A percentile compares a stretch with the other conserved stretches of the same genome.
Conservation (phyloP, 2,113 vertebrate genomes). For the Centrocercus urophasianus region DNA sequence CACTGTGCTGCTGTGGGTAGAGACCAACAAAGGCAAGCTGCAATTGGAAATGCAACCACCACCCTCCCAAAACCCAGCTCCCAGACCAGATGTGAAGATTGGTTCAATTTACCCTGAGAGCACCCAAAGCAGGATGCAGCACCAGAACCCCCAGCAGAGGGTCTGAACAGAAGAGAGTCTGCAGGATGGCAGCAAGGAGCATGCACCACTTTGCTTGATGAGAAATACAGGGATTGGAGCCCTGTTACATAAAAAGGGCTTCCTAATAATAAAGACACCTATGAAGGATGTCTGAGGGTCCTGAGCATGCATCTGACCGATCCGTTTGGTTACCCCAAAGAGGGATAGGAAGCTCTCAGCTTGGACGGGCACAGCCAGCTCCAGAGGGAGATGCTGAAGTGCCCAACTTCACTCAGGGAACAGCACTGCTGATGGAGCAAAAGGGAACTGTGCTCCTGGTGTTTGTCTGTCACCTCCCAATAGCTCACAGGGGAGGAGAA, state of each 20-base stretch:
- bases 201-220: too few species aligned
- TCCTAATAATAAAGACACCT: too few species aligned
- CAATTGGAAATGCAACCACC: not conserved
- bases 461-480: slow-evolving; percentile 36
- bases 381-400: not conserved
- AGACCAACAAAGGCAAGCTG: not conserved
- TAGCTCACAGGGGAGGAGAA: slow-evolving; percentile 45
- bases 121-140: not conserved
- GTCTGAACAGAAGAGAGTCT: not conserved
- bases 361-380: not conserved
- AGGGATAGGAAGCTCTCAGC: not conserved
- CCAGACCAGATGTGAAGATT: not conserved
- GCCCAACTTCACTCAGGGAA: not conserved
- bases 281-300: too few species aligned
- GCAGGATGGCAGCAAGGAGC: not conserved
- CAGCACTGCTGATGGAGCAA: slow-evolving; percentile 13
- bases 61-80: not conserved
- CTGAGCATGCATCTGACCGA: too few species aligned
- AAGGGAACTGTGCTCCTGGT: slow-evolving; percentile 37
- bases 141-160: too few species aligned
- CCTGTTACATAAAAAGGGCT: too few species aligned
- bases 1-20: not conserved
- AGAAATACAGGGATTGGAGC: too few species aligned
- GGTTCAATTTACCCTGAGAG: not conserved
- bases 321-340: too few species aligned